Base-by-base conservation (phyloP, 2,113 vertebrate genomes). In the Zosterops japonicus region DNA sequence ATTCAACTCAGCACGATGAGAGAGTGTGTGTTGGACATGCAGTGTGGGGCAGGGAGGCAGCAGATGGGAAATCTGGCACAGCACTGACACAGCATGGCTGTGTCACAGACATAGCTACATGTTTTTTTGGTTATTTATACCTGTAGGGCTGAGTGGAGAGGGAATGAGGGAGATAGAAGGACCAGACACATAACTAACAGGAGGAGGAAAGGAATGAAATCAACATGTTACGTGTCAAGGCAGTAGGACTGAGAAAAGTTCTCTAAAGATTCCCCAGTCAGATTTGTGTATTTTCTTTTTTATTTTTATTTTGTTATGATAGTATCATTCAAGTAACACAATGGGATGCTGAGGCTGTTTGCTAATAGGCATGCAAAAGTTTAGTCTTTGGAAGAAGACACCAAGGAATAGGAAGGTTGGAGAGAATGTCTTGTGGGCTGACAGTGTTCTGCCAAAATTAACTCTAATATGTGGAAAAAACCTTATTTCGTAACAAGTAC, bases 21-120 rank as follows among this genome's bases (percentile, higher is more conserved):
- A 46, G 19, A 83, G 20, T 0, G 0, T 17, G 80, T 70, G 33
- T 53, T 93, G 41, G 86, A 59, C 0, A 1, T 90, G 78, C 35
- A 93, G 42, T 6, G 14, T n/a, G 57, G 81, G 70, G 65, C 87
- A 89, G 67, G 67, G 77, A 83, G 55, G 42, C 16, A 93, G 70
- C 82, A 90, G 81, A 89, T 94, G 80, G 77, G 50, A 74, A 94
- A 95, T 93, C 36, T 89, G 75, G 79, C 67, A 88, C 61, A 93
- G 91, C 71, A 46, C 67, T 65, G 70, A 93, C 81, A 82, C 23
- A 83, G 50, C 46, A 82, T 59, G 78, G 57, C 29, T 44, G 21
- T 76, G 61, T 31, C 61, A 59, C 61, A 76, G 83, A 68, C 61
- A 59, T 28, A 89, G 46, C 67, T 94, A 64, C 4, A 0, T 65